Base-by-base conservation (phyloP, 2,113 vertebrate genomes). In the Limnothrissa miodon region DNA sequence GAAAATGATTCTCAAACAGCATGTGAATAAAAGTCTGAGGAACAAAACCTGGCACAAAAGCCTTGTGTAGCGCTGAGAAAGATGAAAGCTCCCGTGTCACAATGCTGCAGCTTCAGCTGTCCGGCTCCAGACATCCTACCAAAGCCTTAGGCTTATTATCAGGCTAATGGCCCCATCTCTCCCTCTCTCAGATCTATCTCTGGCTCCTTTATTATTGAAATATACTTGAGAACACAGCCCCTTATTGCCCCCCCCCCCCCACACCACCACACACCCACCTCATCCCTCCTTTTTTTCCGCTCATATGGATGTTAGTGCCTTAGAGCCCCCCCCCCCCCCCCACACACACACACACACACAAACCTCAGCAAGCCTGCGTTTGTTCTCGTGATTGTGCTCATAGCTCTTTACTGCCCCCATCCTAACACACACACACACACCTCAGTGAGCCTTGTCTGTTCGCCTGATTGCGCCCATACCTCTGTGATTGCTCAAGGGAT, bases 171-270 rank as follows among this genome's bases (percentile, higher is more conserved):
- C 84, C 74, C 85, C 21, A 23, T 56, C 51, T 56, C 51, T 23
- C 19, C 85, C 53, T 85, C 82, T 89, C 89, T 90, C 87, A 87
- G 74, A 82, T 87, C 90, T 90, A 89, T 87, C 88, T 90, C 90
- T n/a, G n/a, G n/a, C 85, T 39, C 79, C 45, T 91, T 95, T 93
- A 88, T 93, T 80, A 90, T 95, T 89, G 87, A 93, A 92, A 95
- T 94, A 85, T 79, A 48, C 51, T 56, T 56, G 51, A 56, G 51
- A 56, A 56, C 1, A 56, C 23, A 23, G 21, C 51, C 19, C 51
- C 51, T 19, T 6, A 5, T 0, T 19, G 5, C 51, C 21, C 51
- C 21, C 51, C 19, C 17, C 21, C 51, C 21, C 19, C 11, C 10
- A 11, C 51, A 42, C 42, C n/a, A n/a, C 2, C 42, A 42, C 42